phyloP scores from a whole-genome alignment of 2,888 invertebrate species.

The Nycteola revayana region DNA sequence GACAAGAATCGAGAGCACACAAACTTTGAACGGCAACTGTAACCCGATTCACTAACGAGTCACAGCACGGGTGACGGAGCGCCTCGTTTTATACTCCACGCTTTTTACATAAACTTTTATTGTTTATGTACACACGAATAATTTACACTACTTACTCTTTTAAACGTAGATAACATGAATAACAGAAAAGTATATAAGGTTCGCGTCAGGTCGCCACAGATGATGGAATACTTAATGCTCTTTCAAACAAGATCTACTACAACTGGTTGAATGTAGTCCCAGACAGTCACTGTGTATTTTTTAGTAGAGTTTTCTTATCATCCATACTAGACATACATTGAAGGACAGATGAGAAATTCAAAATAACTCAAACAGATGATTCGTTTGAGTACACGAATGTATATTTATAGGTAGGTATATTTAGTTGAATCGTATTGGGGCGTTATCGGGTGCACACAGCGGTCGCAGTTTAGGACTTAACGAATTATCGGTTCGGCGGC shows the following conservation, averaged over 20 bases:
- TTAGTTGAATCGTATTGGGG: slow-evolving; percentile 60
- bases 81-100: slow-evolving; percentile 15
- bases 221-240: no score
- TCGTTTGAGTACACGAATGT: slow-evolving; percentile 39
- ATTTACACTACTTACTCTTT: no score
- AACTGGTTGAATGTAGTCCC: no score
- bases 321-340: no score
- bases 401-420: slow-evolving; percentile 22
- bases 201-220: no score
- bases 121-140: slow-evolving; percentile 15
- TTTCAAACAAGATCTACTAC: no score
- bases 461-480: slow-evolving; percentile 70
- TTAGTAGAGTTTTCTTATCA: no score
- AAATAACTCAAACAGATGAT: slow-evolving; percentile 16
- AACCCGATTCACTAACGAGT: slow-evolving; percentile 75
- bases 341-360: no score
- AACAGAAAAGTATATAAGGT: no score
- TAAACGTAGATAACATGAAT: no score
- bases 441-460: slow-evolving; percentile 71
- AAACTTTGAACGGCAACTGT: slow-evolving; percentile 64
- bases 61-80: slow-evolving; percentile 44
- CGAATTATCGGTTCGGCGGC: slow-evolving; percentile 69
- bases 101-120: slow-evolving; percentile 34
- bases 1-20: slow-evolving; percentile 56
- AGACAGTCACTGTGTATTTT: no score